Conservation (phyloP, 2,797 vertebrate species). For the Sebastes umbrosus region DNA sequence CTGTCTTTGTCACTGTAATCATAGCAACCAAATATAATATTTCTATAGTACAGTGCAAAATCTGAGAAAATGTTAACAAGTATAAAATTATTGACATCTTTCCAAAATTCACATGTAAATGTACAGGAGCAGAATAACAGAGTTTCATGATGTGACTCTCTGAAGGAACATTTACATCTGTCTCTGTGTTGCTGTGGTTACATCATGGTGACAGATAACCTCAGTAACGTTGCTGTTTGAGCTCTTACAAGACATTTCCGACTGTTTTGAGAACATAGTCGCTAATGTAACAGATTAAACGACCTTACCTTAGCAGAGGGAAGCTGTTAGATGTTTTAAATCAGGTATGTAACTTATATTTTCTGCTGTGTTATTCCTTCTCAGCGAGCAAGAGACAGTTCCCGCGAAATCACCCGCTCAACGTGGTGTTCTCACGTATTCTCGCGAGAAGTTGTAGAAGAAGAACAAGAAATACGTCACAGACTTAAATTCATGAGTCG, state of each 20-base stretch:
- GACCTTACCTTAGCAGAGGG: constrained; percentile 8
- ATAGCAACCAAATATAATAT: too few species aligned
- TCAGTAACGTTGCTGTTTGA: not conserved
- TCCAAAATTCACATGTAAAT: rapidly evolving
- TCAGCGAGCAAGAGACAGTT: not conserved
- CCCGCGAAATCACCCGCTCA: constrained; percentile 65
- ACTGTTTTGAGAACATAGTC: not conserved
- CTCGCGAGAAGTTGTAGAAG: constrained; percentile 50
- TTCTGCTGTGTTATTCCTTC: not conserved
- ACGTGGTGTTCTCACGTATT: not conserved
- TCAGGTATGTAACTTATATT: not conserved
- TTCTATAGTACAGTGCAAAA: too few species aligned
- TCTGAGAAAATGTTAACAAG: too few species aligned
- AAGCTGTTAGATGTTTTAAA: not conserved
- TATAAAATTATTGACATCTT: too few species aligned
- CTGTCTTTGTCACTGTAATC: too few species aligned
- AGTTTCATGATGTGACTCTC: too few species aligned
- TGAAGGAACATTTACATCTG: too few species aligned
- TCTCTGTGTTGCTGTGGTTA: not conserved
- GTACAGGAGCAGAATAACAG: too few species aligned
- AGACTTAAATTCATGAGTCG: too few species aligned
- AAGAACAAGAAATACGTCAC: rapidly evolving
- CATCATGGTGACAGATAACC: not conserved
- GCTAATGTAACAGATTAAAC: not conserved
- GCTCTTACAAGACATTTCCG: not conserved